phyloP scores from a whole-genome alignment of 2,888 invertebrate genomes.

The Drosophila yooni region DNA sequence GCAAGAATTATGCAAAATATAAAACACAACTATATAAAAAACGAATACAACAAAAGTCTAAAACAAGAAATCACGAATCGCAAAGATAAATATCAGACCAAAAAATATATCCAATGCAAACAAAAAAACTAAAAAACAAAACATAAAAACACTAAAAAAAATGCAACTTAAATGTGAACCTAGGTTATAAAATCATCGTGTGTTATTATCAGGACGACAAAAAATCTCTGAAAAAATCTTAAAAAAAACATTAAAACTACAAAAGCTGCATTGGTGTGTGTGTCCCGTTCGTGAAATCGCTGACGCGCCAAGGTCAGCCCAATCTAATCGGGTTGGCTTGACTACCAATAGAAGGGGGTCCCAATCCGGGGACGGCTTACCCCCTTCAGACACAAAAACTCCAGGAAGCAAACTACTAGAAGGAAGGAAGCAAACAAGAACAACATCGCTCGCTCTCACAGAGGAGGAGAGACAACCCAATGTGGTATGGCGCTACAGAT shows the following conservation, averaged over 20 bases:
- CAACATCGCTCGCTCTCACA: neutral
- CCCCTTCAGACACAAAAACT: slow-evolving; percentile 8
- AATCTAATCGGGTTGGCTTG: slow-evolving; percentile 2
- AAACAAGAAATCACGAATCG: slow-evolving; percentile 69
- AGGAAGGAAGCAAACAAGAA: neutral
- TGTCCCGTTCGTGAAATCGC: slow-evolving; percentile 83
- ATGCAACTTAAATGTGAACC: slow-evolving; percentile 74
- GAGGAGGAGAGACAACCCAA: neutral
- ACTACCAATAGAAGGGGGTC: slow-evolving; percentile 18
- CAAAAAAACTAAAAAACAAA: slow-evolving; percentile 65
- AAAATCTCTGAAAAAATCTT: slow-evolving; percentile 61
- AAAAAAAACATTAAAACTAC: slow-evolving; percentile 70
- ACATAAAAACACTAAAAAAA: slow-evolving; percentile 70
- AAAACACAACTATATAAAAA: slow-evolving; percentile 45
- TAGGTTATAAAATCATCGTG: slow-evolving; percentile 76
- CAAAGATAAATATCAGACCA: slow-evolving; percentile 74
- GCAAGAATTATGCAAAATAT: slow-evolving; percentile 25
- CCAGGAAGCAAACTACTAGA: slow-evolving; percentile 3
- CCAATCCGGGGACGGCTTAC: slow-evolving; percentile 3
- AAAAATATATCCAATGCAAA: slow-evolving; percentile 75
- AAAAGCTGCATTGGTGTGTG: slow-evolving; percentile 80
- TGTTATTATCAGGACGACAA: slow-evolving; percentile 60
- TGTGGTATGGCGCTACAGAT: neutral
- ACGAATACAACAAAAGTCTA: slow-evolving; percentile 61
- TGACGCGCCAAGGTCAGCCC: slow-evolving; percentile 55